These are phyloP conservation scores for Amphiura filiformis DNA, from an alignment of 35 echinoderm and acorn worm species.

Conservation along the genomic window DNA sequence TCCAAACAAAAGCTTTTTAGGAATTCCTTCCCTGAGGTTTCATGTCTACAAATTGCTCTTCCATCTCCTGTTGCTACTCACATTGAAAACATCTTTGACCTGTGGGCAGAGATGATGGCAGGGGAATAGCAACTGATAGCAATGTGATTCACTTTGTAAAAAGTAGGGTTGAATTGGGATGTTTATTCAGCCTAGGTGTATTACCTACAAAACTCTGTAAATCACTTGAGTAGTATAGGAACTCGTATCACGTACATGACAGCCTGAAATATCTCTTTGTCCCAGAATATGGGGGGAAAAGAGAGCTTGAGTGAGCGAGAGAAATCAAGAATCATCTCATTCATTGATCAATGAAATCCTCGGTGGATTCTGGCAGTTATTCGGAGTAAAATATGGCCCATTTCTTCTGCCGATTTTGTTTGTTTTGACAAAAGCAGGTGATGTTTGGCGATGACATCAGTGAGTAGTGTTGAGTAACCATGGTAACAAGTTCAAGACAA, in stretches of 20 bases:
- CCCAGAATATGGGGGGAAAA: too few species aligned
- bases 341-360: background rate
- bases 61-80: too few species aligned
- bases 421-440: background rate
- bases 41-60: too few species aligned
- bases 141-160: too few species aligned
- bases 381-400: background rate
- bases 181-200: background rate
- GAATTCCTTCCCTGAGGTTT: too few species aligned
- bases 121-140: too few species aligned
- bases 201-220: too few species aligned
- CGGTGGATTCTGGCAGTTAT: background rate
- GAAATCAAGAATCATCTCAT: background rate
- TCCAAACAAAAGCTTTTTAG: too few species aligned
- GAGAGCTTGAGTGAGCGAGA: too few species aligned
- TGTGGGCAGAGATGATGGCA: too few species aligned
- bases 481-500: constrained; percentile 2
- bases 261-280: background rate
- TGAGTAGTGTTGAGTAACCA: background rate
- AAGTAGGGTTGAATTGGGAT: background rate
- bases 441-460: constrained; percentile 7
- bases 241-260: background rate
- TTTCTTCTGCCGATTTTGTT: background rate
- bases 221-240: background rate
- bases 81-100: too few species aligned